A percentile compares a stretch with the other conserved stretches of the same genome.
These are phyloP conservation scores for Hyposoter didymator DNA, from an alignment of 2,888 invertebrate genomes.

Conservation along the genomic window DNA sequence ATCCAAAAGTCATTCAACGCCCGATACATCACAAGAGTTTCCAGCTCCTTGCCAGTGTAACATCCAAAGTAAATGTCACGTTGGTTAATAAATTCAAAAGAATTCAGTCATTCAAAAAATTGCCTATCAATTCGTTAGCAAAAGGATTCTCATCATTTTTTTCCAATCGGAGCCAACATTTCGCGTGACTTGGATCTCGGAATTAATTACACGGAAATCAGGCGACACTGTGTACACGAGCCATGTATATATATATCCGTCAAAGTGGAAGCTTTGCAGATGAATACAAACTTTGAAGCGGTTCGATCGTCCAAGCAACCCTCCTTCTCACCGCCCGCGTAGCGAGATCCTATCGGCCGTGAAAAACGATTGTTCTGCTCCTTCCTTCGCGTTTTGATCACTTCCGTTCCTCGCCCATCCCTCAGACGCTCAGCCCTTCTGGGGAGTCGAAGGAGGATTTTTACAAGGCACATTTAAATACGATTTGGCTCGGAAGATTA, in stretches of 20 bases:
- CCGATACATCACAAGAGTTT: constrained; percentile 46
- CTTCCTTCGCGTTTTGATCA: constrained; percentile 67
- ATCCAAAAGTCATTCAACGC: constrained; percentile 46
- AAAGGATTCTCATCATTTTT: neutral
- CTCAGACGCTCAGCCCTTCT: constrained; percentile 24
- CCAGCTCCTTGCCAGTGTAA: constrained; percentile 5
- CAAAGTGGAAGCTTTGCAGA: constrained; percentile 38
- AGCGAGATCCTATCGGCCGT: constrained; percentile 65
- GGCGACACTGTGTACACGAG: neutral
- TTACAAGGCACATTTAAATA: constrained; percentile 31
- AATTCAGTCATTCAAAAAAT: neutral
- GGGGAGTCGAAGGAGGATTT: constrained; percentile 45
- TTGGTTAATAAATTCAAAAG: neutral
- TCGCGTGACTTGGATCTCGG: neutral
- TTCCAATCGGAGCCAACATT: neutral
- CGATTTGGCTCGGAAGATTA: neutral
- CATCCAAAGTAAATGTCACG: neutral
- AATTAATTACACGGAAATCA: neutral
- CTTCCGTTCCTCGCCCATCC: constrained; percentile 34
- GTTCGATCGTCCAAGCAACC: constrained; percentile 71
- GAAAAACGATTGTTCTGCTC: constrained; percentile 70
- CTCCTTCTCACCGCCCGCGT: constrained; percentile 62
- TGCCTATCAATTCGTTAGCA: neutral
- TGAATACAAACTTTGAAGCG: constrained; percentile 68
- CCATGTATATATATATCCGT: constrained; percentile 23